Evolutionary conservation across 1,140 invertebrate species (phyloP).

Genomic region (Drosophila neocordata): DNA sequence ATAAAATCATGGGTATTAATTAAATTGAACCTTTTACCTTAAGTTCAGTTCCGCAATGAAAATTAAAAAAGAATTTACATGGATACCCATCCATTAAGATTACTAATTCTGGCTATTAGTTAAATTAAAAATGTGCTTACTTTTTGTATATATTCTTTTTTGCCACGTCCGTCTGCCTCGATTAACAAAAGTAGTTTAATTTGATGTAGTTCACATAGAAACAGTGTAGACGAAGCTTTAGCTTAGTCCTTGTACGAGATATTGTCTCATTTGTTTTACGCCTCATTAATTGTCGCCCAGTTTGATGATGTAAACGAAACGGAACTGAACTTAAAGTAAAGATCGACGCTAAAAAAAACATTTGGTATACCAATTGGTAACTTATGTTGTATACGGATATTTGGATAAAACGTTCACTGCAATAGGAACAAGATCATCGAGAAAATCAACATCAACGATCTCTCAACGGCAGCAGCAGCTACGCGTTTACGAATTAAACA

Average conservation of each 20-base stretch:
- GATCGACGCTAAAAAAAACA: background rate
- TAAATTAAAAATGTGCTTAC: too few relatives aligned
- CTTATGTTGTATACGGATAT: too few relatives aligned
- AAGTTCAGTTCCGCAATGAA: conserved; percentile 10
- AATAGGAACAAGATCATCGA: background rate
- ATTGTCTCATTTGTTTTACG: background rate
- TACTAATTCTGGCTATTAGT: too few relatives aligned
- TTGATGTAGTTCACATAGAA: too few relatives aligned
- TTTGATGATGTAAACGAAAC: too few relatives aligned
- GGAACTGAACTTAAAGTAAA: conserved; percentile 10
- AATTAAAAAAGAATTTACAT: too few relatives aligned
- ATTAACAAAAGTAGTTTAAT: background rate
- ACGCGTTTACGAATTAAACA: conserved; percentile 65
- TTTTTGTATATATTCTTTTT: too few relatives aligned
- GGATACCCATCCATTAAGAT: too few relatives aligned
- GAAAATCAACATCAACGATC: background rate
- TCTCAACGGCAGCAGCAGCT: conserved; percentile 21
- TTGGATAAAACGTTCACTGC: background rate
- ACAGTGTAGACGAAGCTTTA: too few relatives aligned
- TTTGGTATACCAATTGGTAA: background rate
- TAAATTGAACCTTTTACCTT: background rate
- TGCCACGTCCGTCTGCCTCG: background rate
- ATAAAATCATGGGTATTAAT: background rate
- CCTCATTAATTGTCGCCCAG: too few relatives aligned
- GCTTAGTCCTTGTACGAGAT: background rate